Conservation (phyloP, 2,797 vertebrate genomes). For the Pterois miles region DNA sequence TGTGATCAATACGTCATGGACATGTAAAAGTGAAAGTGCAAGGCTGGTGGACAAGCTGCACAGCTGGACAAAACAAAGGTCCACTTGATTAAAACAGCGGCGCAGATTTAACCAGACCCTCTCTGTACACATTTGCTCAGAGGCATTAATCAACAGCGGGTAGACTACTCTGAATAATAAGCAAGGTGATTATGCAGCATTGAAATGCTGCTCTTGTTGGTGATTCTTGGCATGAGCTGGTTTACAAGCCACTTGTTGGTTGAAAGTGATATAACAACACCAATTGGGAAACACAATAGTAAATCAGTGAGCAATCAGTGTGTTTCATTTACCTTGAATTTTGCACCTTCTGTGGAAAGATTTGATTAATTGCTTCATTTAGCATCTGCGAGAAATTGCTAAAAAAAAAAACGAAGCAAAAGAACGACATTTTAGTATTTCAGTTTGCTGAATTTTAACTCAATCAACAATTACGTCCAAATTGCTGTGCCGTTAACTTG, state of each 20-base stretch:
- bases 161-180: slow-evolving; percentile 75
- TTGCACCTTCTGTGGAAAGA: slow-evolving; percentile 46
- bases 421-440: slow-evolving; percentile 9
- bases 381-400: slow-evolving; percentile 46
- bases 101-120: slow-evolving; percentile 58
- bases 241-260: slow-evolving; percentile 68
- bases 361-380: slow-evolving; percentile 69
- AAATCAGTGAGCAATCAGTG: slow-evolving; percentile 76
- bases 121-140: slow-evolving; percentile 73
- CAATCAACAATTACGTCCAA: slow-evolving; percentile 25
- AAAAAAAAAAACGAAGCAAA: not conserved
- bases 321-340: slow-evolving; percentile 61
- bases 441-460: slow-evolving; percentile 5
- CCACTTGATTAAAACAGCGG: slow-evolving; percentile 69
- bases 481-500: slow-evolving; percentile 8
- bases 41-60: slow-evolving; percentile 28
- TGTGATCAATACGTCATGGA: slow-evolving; percentile 49
- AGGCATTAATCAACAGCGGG: slow-evolving; percentile 76
- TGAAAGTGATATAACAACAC: slow-evolving; percentile 69
- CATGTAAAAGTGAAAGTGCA: slow-evolving; percentile 19
- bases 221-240: slow-evolving; percentile 62
- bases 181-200: slow-evolving; percentile 69
- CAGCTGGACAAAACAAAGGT: slow-evolving; percentile 64
- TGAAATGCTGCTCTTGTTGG: slow-evolving; percentile 50
- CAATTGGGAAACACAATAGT: slow-evolving; percentile 69